Evolutionary conservation across 1,140 invertebrate genomes (phyloP).

Genomic region (Bombus picipes): DNA sequence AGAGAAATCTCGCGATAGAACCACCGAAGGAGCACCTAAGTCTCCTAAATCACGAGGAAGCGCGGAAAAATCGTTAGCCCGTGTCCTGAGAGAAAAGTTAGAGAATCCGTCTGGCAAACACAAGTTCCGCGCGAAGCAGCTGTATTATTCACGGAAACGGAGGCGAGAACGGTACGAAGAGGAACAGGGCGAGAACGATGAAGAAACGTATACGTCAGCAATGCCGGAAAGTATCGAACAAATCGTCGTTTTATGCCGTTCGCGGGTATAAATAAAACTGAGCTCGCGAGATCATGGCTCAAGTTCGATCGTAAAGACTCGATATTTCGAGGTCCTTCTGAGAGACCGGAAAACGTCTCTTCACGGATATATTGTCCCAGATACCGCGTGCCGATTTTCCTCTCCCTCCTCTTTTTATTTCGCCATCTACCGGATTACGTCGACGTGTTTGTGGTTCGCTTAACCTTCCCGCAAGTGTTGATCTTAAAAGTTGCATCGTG

Average conservation of each 20-base stretch:
- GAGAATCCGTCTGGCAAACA: constrained; percentile 27
- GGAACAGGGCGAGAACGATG: not conserved
- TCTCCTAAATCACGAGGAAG: not conserved
- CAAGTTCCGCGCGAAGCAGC: constrained; percentile 1
- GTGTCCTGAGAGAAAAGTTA: not conserved
- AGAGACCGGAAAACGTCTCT: not conserved
- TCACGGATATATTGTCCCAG: not conserved
- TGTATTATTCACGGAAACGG: constrained; percentile 41
- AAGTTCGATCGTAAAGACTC: constrained; percentile 37
- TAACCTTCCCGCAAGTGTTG: not conserved
- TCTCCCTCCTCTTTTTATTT: not conserved
- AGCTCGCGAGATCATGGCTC: not conserved
- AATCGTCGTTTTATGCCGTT: constrained; percentile 36
- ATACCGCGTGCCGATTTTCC: not conserved
- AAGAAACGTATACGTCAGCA: constrained; percentile 27
- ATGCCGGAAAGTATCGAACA: constrained; percentile 26
- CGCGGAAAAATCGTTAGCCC: constrained; percentile 15
- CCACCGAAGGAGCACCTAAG: not conserved
- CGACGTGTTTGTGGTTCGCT: not conserved
- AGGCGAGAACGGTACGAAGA: not conserved
- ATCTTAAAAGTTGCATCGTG: not conserved
- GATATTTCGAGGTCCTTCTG: not conserved
- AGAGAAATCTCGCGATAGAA: not conserved
- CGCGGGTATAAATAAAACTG: constrained; percentile 57
- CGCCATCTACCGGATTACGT: not conserved